Conservation (phyloP, 2,888 invertebrate genomes). For the Matsumyia berberina region DNA sequence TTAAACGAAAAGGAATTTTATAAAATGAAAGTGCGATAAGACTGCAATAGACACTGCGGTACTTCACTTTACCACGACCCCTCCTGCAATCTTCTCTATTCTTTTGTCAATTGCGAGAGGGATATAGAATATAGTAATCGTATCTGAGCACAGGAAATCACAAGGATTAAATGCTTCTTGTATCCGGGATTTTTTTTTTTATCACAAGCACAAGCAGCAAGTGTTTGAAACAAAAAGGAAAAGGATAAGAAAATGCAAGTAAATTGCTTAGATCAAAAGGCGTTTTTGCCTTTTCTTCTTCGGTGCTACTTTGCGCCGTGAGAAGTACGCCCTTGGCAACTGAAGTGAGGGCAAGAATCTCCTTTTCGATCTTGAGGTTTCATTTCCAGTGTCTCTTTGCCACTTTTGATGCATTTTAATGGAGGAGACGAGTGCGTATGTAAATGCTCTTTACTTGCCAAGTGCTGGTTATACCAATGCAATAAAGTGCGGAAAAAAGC, state of each 20-base stretch:
- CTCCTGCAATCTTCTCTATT: slow-evolving; percentile 28
- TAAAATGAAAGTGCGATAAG: slow-evolving; percentile 25
- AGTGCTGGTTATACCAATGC: slow-evolving; percentile 9
- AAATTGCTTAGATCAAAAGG: slow-evolving; percentile 66
- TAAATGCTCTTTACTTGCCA: background rate
- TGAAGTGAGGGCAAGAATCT: slow-evolving; percentile 41
- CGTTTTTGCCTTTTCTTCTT: slow-evolving; percentile 2
- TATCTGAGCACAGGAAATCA: slow-evolving; percentile 58
- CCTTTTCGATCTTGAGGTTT: slow-evolving; percentile 45
- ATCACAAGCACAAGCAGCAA: slow-evolving; percentile 39
- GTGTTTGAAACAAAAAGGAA: slow-evolving; percentile 37
- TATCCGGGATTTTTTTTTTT: slow-evolving; percentile 44
- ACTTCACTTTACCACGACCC: slow-evolving; percentile 6
- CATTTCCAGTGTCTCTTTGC: slow-evolving; percentile 35
- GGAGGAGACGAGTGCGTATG: background rate
- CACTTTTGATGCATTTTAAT: slow-evolving; percentile 20
- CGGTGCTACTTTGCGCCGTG: slow-evolving; percentile 45
- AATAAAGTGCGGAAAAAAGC: slow-evolving; percentile 32
- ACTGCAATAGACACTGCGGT: slow-evolving; percentile 30
- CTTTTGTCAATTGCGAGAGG: slow-evolving; percentile 66
- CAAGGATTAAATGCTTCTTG: slow-evolving; percentile 73
- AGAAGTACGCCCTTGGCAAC: slow-evolving; percentile 50
- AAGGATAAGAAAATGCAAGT: slow-evolving; percentile 14
- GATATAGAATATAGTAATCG: slow-evolving; percentile 58
- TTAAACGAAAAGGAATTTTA: slow-evolving; percentile 12